Evolutionary conservation across 2,113 vertebrate species (phyloP).

Genomic region (Lethenteron reissneri): DNA sequence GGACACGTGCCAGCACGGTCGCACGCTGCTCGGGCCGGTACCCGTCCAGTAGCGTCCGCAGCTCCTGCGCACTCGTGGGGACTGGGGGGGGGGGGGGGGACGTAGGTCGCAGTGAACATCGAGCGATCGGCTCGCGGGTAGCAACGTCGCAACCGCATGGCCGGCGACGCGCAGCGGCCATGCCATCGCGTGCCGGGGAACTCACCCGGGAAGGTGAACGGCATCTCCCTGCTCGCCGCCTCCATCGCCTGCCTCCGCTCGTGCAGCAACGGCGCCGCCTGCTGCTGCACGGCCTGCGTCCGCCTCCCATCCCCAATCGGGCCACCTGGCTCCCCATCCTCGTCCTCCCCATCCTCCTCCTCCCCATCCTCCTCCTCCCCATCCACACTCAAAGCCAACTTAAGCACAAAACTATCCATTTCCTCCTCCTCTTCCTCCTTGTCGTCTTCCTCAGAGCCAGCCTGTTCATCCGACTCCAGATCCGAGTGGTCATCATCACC

Average conservation of each 20-base stretch:
- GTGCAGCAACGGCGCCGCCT: too few species aligned
- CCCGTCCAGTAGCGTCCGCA: conserved; percentile 33
- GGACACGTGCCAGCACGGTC: conserved; percentile 52
- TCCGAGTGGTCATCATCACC: conserved; percentile 32
- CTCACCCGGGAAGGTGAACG: conserved; percentile 54
- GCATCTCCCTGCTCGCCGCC: conserved; percentile 40
- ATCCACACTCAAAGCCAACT: conserved; percentile 12
- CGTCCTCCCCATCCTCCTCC: conserved; percentile 11
- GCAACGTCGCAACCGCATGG: not conserved
- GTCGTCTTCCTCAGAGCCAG: conserved; percentile 11
- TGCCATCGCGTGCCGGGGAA: not conserved
- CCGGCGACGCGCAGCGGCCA: not conserved
- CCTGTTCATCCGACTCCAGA: conserved; percentile 28
- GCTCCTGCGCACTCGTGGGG: conserved; percentile 35
- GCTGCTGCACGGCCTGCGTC: too few species aligned
- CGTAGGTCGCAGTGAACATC: not conserved
- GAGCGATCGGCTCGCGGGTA: not conserved
- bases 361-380: conserved; percentile 13
- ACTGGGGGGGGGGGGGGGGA: conserved; percentile 20
- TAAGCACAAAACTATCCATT: too few species aligned
- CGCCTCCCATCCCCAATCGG: too few species aligned
- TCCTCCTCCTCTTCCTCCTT: conserved; percentile 1
- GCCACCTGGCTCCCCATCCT: conserved; percentile 5
- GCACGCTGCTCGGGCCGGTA: conserved; percentile 40
- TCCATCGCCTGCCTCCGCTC: conserved; percentile 11